Base-by-base conservation (phyloP, 2,113 vertebrate species). In the Bettongia penicillata region DNA sequence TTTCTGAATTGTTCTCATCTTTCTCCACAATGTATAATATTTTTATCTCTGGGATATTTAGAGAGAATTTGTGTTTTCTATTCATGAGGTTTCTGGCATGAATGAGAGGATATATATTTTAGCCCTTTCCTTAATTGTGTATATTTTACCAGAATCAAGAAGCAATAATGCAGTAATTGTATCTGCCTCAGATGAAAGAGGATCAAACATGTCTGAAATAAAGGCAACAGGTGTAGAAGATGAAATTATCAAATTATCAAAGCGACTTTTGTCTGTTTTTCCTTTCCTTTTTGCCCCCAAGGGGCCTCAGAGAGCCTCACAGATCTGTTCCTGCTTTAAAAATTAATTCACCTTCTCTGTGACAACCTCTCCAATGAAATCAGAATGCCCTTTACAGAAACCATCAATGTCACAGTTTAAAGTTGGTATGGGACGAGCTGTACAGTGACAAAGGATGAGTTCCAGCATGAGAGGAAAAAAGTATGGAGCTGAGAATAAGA, bases 161-260 rank as follows among this genome's bases (percentile, higher is more conserved):
- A 43, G 6, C n/a, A 84, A 43, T 84, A 43, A 43, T 84, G 37
- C n/a, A 84, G 19, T 84, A 84, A 84, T 22, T 84, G n/a, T 84
- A 43, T 84, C n/a, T 84, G 23, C 68, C 68, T 43, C 68, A 43
- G 19, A 84, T 8, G 43, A 84, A 84, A n/a, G 68, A 43, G 5
- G 68, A 84, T 84, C 68, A 43, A 84, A 84, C 68, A 84, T 43
- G 19, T 84, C n/a, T 84, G n/a, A 43, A 50, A 90, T 50, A 51
- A 50, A 90, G 49, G 90, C 90, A 90, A 90, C 90, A 90, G 90
- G 49, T 90, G 25, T 51, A 90, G 23, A 49, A 90, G 90, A 90
- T 90, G 90, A 90, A 90, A 90, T 90, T 50, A 90, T 90, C 49
- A 90, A 50, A 90, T 48, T 48, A 50, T 90, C 43, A 7, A 84